Evolutionary conservation across 2,113 vertebrate species (phyloP).

Genomic region (Cebus imitator): DNA sequence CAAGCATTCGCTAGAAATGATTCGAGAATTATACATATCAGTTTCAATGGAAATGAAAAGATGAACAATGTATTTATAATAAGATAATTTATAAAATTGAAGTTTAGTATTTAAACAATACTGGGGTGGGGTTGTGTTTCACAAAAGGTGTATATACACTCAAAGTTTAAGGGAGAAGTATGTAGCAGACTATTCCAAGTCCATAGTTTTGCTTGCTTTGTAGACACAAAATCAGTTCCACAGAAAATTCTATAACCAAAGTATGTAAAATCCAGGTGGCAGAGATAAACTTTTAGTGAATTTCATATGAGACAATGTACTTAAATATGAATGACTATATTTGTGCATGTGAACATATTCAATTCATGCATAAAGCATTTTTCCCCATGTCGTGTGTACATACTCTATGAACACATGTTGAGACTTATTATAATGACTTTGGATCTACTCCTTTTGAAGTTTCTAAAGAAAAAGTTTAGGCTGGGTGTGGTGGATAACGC

Average conservation of each 20-base stretch:
- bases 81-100: background rate
- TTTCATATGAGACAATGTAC: constrained; percentile 56
- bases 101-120: background rate
- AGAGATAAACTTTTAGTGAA: constrained; percentile 67
- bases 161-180: background rate
- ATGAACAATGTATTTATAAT: background rate
- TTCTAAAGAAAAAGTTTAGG: constrained; percentile 45
- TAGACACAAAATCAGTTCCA: background rate
- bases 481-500: too few species aligned
- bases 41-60: background rate
- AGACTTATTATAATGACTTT: constrained; percentile 37
- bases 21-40: background rate
- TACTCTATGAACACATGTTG: constrained; percentile 4
- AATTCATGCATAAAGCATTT: constrained; percentile 57
- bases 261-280: constrained; percentile 53
- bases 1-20: background rate
- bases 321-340: constrained; percentile 68
- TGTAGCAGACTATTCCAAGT: background rate
- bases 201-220: background rate
- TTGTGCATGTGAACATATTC: constrained; percentile 54
- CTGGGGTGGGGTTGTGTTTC: background rate
- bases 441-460: constrained; percentile 28
- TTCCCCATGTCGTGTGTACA: background rate
- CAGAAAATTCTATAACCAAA: constrained; percentile 12
- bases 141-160: background rate